A percentile compares a stretch with the other conserved stretches of the same genome.
Evolutionary conservation across 2,113 vertebrate genomes (phyloP).

Genomic region (Camelus bactrianus): DNA sequence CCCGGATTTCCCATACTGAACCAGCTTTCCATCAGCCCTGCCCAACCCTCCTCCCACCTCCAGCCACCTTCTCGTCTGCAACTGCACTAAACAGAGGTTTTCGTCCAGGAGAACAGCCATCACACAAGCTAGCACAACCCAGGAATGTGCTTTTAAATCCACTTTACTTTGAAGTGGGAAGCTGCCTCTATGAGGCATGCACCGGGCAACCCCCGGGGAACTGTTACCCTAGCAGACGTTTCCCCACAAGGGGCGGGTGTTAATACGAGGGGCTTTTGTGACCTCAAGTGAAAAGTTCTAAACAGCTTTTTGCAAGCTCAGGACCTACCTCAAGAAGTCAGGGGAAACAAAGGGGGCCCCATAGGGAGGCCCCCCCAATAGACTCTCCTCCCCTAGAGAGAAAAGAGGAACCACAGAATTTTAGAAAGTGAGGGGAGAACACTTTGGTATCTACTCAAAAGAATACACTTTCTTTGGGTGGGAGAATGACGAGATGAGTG

Average conservation of each 20-base stretch:
- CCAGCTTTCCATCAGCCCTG: constrained; percentile 27
- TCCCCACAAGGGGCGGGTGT: neutral
- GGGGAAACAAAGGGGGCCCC: neutral
- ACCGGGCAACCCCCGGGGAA: neutral
- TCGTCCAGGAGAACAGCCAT: neutral
- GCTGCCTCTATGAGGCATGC: neutral
- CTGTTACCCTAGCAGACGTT: neutral
- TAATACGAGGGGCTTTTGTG: neutral
- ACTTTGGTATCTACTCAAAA: neutral
- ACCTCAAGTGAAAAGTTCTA: neutral
- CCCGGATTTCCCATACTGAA: constrained; percentile 36
- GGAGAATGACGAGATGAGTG: neutral
- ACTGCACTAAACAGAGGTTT: neutral
- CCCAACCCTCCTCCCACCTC: neutral
- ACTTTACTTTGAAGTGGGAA: constrained; percentile 32
- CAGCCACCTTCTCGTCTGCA: neutral
- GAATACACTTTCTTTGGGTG: neutral
- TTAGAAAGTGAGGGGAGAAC: neutral
- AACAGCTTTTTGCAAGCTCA: neutral
- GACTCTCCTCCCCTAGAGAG: neutral
- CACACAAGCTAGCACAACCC: neutral
- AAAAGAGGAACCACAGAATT: neutral
- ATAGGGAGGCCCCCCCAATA: neutral
- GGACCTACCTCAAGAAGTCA: neutral
- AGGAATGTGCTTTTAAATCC: neutral